Conservation (phyloP, 1,140 invertebrate species). For the Drosophila novamexicana region DNA sequence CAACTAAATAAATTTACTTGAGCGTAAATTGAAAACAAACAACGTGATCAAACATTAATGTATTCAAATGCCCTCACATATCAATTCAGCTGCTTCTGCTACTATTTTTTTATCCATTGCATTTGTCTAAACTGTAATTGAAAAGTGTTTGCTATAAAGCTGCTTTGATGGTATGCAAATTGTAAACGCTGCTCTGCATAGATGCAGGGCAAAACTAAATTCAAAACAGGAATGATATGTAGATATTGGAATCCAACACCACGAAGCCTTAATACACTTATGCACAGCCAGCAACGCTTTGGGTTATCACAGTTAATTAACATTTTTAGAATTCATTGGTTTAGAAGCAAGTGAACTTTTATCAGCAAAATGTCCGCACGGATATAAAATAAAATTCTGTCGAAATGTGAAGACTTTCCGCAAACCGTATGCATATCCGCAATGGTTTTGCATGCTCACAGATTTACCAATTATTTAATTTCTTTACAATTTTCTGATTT, state of each 20-base stretch:
- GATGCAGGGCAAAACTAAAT: conserved; percentile 6
- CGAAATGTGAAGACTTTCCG: too few species aligned
- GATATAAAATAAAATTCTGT: too few species aligned
- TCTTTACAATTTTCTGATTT: background rate
- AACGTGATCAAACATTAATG: conserved; percentile 46
- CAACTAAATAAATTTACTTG: conserved; percentile 52
- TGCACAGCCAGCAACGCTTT: background rate
- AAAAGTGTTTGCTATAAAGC: conserved; percentile 58
- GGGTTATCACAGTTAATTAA: background rate
- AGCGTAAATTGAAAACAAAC: conserved; percentile 72
- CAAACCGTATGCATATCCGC: too few species aligned
- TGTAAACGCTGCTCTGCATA: conserved; percentile 26
- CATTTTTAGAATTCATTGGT: background rate
- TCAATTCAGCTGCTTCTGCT: conserved; percentile 18
- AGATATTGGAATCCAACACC: too few species aligned
- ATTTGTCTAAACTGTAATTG: conserved; percentile 51
- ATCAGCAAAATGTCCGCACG: background rate
- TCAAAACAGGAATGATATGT: background rate
- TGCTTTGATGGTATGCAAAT: conserved; percentile 56
- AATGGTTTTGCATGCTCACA: background rate
- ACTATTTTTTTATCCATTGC: conserved; percentile 22
- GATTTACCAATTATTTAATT: background rate
- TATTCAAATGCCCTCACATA: conserved; percentile 25
- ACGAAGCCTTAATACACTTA: background rate
- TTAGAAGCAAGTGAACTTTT: background rate